Percentiles rank a stretch among this genome's conserved stretches.
Evolutionary conservation across 2,888 invertebrate genomes (phyloP).

Genomic region (Poecilus cupreus): DNA sequence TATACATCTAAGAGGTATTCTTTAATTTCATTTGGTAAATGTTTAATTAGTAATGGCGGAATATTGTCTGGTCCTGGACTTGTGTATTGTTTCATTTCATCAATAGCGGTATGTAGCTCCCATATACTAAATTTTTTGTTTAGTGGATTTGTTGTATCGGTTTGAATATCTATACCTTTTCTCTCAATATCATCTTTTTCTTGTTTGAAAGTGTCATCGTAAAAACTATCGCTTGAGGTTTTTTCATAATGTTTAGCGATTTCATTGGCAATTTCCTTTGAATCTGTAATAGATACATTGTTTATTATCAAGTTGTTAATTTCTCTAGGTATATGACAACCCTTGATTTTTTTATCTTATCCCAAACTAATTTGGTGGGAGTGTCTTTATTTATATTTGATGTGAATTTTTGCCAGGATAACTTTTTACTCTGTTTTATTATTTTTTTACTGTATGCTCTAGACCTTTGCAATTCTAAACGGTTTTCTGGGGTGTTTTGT

Average conservation of each 20-base stretch:
- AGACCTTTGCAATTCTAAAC: not conserved
- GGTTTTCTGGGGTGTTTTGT: not conserved
- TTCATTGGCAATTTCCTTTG: not conserved
- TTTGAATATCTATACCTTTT: not conserved
- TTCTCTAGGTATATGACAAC: not conserved
- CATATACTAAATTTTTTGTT: not conserved
- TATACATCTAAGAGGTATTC: not conserved
- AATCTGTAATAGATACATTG: not conserved
- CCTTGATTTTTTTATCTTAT: not conserved
- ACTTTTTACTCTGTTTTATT: too few relatives aligned
- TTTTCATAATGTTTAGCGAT: not conserved
- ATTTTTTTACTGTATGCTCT: too few relatives aligned
- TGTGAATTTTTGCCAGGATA: too few relatives aligned
- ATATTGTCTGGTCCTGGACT: not conserved
- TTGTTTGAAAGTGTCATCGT: not conserved
- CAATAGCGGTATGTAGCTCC: too few relatives aligned
- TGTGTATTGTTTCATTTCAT: not conserved
- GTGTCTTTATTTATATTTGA: not conserved
- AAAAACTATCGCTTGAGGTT: not conserved
- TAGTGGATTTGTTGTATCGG: not conserved
- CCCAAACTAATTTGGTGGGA: not conserved
- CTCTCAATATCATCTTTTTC: not conserved
- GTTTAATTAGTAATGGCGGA: not conserved
- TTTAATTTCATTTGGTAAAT: not conserved
- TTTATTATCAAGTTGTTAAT: not conserved